Percentiles rank a stretch among this genome's conserved stretches.
phyloP scores from a whole-genome alignment of 1,140 invertebrate genomes.

The Drosophila saltans region DNA sequence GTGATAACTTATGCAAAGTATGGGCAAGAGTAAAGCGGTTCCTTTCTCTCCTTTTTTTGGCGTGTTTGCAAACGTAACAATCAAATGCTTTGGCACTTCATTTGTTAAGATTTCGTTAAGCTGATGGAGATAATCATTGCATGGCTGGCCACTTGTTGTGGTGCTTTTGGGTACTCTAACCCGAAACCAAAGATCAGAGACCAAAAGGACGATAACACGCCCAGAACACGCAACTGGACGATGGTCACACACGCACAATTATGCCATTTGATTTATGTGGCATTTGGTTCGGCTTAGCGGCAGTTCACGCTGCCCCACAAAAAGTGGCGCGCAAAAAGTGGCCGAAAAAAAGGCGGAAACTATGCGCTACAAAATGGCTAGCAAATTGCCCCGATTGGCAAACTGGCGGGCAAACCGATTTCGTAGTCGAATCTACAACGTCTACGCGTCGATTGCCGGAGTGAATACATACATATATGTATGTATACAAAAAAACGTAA shows the following conservation, averaged over 20 bases:
- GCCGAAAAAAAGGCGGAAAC: constrained; percentile 41
- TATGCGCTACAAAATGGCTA: constrained; percentile 48
- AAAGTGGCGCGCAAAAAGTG: constrained; percentile 54
- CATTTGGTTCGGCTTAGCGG: constrained; percentile 32
- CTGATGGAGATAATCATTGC: constrained; percentile 45
- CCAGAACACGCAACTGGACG: constrained; percentile 27
- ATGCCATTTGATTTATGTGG: constrained; percentile 67
- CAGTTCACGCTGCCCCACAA: constrained; percentile 8
- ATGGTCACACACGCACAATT: constrained; percentile 63
- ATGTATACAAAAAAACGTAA: neutral
- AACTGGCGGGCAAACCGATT: constrained; percentile 19
- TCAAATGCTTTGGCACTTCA: constrained; percentile 59
- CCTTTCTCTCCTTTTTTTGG: constrained; percentile 4
- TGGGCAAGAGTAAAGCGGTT: constrained; percentile 29
- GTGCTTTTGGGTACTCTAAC: neutral
- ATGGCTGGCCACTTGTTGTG: constrained; percentile 59
- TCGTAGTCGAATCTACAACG: constrained; percentile 5
- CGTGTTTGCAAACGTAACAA: constrained; percentile 36
- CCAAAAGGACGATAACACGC: neutral
- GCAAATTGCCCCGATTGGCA: constrained; percentile 56
- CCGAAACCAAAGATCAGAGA: neutral
- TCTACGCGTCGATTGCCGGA: constrained; percentile 31
- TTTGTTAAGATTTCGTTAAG: constrained; percentile 46
- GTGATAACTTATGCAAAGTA: constrained; percentile 22
- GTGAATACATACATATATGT: neutral